Evolutionary conservation across 1,140 invertebrate species (phyloP).

Genomic region (Proctacanthus coquilletti): DNA sequence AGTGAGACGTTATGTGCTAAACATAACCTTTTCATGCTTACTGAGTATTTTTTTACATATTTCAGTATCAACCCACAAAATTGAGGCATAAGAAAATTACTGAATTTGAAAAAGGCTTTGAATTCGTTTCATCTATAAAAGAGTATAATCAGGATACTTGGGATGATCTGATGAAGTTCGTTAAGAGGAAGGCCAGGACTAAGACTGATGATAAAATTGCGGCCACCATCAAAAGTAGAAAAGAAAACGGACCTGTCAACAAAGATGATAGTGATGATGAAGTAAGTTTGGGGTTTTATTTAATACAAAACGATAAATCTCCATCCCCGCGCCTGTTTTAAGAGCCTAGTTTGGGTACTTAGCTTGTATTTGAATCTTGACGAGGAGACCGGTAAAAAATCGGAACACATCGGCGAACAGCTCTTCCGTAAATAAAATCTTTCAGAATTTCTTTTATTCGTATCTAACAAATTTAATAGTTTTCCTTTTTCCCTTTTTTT

Average conservation of each 20-base stretch:
- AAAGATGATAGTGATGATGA: constrained; percentile 22
- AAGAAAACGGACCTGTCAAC: constrained; percentile 25
- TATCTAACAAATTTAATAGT: too few relatives aligned
- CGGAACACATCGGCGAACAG: too few relatives aligned
- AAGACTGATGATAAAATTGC: constrained; percentile 71
- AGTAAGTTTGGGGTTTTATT: too few relatives aligned
- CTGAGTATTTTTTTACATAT: constrained; percentile 10
- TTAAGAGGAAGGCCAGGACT: constrained; percentile 60
- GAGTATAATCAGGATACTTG: constrained; percentile 73
- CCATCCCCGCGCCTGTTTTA: too few relatives aligned
- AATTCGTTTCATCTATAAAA: constrained; percentile 52
- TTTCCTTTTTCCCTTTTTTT: too few relatives aligned
- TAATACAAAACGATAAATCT: constrained; percentile 1
- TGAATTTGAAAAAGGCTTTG: constrained; percentile 57
- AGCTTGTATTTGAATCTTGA: too few relatives aligned
- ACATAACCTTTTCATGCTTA: constrained; percentile 6
- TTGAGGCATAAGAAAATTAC: constrained; percentile 51
- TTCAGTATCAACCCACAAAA: constrained; percentile 63
- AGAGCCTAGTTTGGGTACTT: too few relatives aligned
- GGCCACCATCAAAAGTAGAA: constrained; percentile 32
- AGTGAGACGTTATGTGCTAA: constrained; percentile 33
- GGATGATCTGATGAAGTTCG: constrained; percentile 71
- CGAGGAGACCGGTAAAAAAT: too few relatives aligned
- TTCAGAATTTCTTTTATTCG: too few relatives aligned
- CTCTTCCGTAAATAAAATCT: too few relatives aligned